Evolutionary conservation across 2,113 vertebrate genomes (phyloP).

Genomic region (Baryphthengus martii): DNA sequence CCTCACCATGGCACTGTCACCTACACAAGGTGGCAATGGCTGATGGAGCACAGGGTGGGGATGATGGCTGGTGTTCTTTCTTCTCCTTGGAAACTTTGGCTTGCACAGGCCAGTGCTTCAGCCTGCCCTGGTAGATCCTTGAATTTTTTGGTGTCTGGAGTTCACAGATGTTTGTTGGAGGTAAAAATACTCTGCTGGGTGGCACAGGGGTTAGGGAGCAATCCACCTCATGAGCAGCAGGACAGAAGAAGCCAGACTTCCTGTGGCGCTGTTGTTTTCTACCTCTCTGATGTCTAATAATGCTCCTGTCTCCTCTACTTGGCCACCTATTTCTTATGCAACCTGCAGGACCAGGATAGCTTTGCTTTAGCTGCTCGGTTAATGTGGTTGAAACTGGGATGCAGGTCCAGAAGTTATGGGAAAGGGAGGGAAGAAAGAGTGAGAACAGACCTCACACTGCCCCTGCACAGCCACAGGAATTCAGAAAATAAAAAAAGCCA

Average conservation of each 20-base stretch:
- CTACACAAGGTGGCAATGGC: background rate
- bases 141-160: background rate
- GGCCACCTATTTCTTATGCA: background rate
- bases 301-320: background rate
- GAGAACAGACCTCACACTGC: background rate
- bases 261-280: background rate
- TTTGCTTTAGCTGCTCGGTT: background rate
- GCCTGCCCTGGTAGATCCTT: background rate
- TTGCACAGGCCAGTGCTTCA: background rate
- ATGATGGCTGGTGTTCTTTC: background rate
- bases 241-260: background rate
- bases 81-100: background rate
- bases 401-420: background rate
- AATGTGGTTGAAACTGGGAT: background rate
- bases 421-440: background rate
- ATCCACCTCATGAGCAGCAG: background rate
- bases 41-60: rapidly evolving
- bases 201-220: background rate
- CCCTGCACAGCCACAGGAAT: background rate
- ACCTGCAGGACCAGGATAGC: background rate
- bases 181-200: background rate
- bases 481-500: background rate
- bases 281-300: background rate
- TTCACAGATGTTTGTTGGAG: background rate
- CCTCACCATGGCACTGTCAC: background rate